Evolutionary conservation across 1,140 invertebrate genomes (phyloP).

Genomic region (Brachystomella parvula): DNA sequence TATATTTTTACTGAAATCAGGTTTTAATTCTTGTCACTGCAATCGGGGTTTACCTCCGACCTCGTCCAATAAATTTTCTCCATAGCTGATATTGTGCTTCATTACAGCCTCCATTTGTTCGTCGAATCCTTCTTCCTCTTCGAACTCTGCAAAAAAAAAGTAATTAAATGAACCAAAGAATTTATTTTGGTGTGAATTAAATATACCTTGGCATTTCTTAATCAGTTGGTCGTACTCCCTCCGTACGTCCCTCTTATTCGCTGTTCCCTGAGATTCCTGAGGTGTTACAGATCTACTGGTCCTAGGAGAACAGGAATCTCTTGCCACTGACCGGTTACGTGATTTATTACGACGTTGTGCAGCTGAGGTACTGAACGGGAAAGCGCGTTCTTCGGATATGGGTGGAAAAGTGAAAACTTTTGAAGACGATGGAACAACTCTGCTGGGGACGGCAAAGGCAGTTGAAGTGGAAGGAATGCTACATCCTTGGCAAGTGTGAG

Average conservation of each 20-base stretch:
- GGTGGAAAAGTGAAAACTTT: too few species aligned
- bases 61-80: conserved; percentile 12
- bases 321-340: too few species aligned
- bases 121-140: conserved; percentile 9
- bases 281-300: too few species aligned
- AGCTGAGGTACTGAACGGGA: too few species aligned
- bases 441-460: too few species aligned
- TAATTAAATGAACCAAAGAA: background rate
- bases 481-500: too few species aligned
- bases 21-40: background rate
- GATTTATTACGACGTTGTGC: too few species aligned
- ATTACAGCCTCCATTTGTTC: conserved; percentile 6
- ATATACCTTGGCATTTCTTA: conserved; percentile 18
- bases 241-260: background rate
- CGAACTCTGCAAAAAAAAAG: conserved; percentile 8
- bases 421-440: too few species aligned
- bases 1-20: background rate
- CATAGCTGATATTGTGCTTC: conserved; percentile 12
- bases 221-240: conserved; percentile 8
- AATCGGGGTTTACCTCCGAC: conserved; percentile 13
- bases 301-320: too few species aligned
- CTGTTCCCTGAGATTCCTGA: too few species aligned
- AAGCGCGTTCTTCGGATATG: too few species aligned
- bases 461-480: too few species aligned
- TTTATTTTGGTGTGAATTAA: background rate